Percentiles rank a stretch among this genome's conserved stretches.
Evolutionary conservation across 2,113 vertebrate species (phyloP).

Genomic region (Indicator maculatus): DNA sequence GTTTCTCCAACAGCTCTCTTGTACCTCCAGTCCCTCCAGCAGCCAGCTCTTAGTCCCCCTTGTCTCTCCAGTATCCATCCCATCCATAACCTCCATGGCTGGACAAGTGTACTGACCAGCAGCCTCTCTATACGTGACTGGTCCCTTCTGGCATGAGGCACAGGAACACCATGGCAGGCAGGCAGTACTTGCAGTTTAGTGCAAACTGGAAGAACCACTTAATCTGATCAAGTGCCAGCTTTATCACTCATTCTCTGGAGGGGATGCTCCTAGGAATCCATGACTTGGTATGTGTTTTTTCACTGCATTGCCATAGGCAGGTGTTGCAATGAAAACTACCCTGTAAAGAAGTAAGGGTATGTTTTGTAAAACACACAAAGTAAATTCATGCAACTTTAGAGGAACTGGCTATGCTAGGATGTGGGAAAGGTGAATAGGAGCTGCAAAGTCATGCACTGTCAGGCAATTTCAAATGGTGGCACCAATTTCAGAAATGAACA

Average conservation of each 20-base stretch:
- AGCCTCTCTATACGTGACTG: not conserved
- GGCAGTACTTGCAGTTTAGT: not conserved
- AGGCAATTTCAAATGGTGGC: not conserved
- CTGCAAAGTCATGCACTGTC: not conserved
- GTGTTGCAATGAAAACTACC: not conserved
- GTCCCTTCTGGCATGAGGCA: not conserved
- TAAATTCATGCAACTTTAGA: not conserved
- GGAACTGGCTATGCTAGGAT: not conserved
- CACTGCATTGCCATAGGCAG: not conserved
- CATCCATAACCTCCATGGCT: not conserved
- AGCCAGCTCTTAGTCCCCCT: not conserved
- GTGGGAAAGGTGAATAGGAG: not conserved
- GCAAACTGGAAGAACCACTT: not conserved
- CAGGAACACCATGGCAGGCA: not conserved
- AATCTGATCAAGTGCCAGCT: not conserved
- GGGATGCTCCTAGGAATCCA: not conserved
- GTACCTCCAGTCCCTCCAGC: not conserved
- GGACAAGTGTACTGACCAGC: not conserved
- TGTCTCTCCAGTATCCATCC: not conserved
- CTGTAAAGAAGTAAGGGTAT: not conserved
- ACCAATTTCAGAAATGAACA: not conserved
- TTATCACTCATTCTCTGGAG: not conserved
- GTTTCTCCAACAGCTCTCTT: not conserved
- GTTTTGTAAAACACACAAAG: not conserved
- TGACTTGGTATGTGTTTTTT: rapidly evolving